Conservation (phyloP, 1,140 invertebrate species). For the Meloidogyne chitwoodi region DNA sequence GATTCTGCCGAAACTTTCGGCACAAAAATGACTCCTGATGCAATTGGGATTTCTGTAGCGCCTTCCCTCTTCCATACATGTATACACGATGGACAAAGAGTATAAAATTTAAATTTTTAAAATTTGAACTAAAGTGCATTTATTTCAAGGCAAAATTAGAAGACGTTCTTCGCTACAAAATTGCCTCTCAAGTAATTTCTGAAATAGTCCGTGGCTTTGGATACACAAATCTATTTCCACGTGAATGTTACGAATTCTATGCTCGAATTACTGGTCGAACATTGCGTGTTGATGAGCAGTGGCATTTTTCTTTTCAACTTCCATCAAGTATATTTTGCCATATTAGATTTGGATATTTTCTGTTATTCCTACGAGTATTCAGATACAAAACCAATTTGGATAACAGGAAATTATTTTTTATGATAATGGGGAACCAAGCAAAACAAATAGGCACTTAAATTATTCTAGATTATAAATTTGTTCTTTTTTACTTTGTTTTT, state of each 20-base stretch:
- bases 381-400: too few species aligned
- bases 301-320: conserved; percentile 87
- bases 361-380: too few species aligned
- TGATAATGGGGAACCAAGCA: too few species aligned
- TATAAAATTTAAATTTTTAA: conserved; percentile 19
- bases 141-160: conserved; percentile 81
- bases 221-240: conserved; percentile 84
- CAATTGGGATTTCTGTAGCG: conserved; percentile 83
- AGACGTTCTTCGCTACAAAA: conserved; percentile 86
- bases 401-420: too few species aligned
- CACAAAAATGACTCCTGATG: conserved; percentile 92
- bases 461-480: background rate
- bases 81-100: conserved; percentile 75
- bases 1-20: conserved; percentile 79
- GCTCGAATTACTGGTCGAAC: conserved; percentile 86
- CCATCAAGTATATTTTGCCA: conserved; percentile 70
- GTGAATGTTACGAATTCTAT: conserved; percentile 94
- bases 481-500: background rate
- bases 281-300: conserved; percentile 83
- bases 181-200: conserved; percentile 84
- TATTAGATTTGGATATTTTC: background rate
- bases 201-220: conserved; percentile 95
- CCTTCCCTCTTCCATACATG: conserved; percentile 97
- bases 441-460: background rate
- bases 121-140: background rate